These are phyloP conservation scores for Matsumyia berberina DNA, from an alignment of 2,888 invertebrate species.

Conservation along the genomic window DNA sequence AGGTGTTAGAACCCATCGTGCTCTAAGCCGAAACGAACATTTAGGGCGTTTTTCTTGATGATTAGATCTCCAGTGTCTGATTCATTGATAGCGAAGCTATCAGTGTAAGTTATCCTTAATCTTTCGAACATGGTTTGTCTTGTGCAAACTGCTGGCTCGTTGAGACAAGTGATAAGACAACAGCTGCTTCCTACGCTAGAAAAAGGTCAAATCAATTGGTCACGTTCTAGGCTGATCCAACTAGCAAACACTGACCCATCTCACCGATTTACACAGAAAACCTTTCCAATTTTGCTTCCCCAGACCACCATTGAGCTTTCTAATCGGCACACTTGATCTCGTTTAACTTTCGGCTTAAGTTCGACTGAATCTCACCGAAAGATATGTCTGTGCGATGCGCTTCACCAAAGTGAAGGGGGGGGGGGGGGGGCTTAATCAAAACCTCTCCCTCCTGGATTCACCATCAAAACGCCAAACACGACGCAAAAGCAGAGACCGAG, in stretches of 20 bases:
- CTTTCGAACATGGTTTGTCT: too few species aligned
- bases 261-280: not conserved
- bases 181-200: too few species aligned
- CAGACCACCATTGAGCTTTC: conserved; percentile 5
- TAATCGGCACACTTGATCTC: conserved; percentile 4
- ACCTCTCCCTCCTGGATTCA: not conserved
- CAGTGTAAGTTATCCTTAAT: too few species aligned
- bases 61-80: too few species aligned
- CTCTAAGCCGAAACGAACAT: too few species aligned
- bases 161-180: too few species aligned
- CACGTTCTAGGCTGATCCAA: too few species aligned
- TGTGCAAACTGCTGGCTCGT: too few species aligned
- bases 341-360: not conserved
- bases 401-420: conserved; percentile 23
- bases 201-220: not conserved
- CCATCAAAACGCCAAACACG: not conserved
- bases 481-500: not conserved
- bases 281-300: not conserved
- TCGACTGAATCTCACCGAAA: not conserved
- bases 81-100: too few species aligned
- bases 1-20: too few species aligned
- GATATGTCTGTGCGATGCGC: not conserved
- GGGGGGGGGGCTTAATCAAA: conserved; percentile 8
- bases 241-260: not conserved
- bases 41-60: too few species aligned